These are phyloP conservation scores for Corythornis leucogaster DNA, from an alignment of 2,797 vertebrate genomes.

Conservation along the genomic window DNA sequence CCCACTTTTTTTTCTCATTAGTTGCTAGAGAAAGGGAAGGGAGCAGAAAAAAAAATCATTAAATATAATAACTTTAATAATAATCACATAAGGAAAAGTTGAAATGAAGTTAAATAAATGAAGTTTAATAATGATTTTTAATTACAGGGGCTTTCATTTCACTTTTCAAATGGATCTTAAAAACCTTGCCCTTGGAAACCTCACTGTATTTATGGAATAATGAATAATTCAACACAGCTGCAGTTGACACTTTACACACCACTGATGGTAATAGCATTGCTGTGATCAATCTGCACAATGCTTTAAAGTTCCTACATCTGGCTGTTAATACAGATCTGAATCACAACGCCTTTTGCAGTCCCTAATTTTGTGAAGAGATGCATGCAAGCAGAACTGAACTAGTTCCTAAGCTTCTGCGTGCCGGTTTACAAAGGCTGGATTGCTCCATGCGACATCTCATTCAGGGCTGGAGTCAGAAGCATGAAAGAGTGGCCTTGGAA, in stretches of 20 bases:
- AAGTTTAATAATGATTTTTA: conserved; percentile 67
- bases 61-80: conserved; percentile 57
- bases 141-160: conserved; percentile 52
- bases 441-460: not conserved
- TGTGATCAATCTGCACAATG: conserved; percentile 60
- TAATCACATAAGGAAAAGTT: conserved; percentile 43
- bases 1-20: conserved; percentile 49
- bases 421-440: not conserved
- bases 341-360: not conserved
- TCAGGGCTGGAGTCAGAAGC: not conserved
- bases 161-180: conserved; percentile 57
- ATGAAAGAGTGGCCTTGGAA: not conserved
- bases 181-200: conserved; percentile 55
- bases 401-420: not conserved
- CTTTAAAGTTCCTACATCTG: conserved; percentile 55
- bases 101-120: conserved; percentile 60
- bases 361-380: conserved; percentile 20
- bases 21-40: conserved; percentile 9
- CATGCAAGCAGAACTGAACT: not conserved
- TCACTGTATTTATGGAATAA: conserved; percentile 55
- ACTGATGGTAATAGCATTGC: conserved; percentile 38
- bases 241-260: conserved; percentile 60
- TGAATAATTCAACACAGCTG: conserved; percentile 72
- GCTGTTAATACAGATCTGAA: conserved; percentile 24
- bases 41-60: conserved; percentile 54